phyloP scores from a whole-genome alignment of 2,888 invertebrate genomes.

The Hymenopus coronatus region DNA sequence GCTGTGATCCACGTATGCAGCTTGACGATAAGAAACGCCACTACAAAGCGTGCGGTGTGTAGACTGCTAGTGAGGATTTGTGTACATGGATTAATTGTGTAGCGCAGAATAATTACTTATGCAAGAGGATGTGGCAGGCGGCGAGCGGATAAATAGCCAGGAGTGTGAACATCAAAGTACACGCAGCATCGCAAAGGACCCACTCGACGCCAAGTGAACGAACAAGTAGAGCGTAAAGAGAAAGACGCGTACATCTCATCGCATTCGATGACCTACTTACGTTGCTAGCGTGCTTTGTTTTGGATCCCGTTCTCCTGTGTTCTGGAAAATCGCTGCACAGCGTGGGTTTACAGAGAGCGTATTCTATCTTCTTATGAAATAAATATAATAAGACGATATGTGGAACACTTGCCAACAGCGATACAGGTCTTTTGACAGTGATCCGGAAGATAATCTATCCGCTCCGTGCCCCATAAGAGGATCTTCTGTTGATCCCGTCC shows the following conservation, averaged over 20 bases:
- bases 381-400: background rate
- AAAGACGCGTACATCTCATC: background rate
- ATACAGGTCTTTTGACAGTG: background rate
- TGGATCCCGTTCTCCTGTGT: background rate
- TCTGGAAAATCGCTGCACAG: too few relatives aligned
- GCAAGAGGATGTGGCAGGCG: background rate
- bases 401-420: background rate
- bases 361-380: background rate
- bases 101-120: background rate
- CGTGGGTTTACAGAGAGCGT: background rate
- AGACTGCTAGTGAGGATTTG: background rate
- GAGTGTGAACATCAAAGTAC: background rate
- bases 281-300: background rate
- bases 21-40: background rate
- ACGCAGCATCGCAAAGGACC: background rate
- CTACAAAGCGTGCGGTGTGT: background rate
- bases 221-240: background rate
- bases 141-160: background rate
- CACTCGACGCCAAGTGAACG: background rate
- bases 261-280: background rate
- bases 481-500: background rate
- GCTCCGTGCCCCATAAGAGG: background rate
- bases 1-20: too few relatives aligned
- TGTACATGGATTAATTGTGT: background rate
- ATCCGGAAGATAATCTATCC: background rate